Evolutionary conservation across 2,113 vertebrate species (phyloP), one percentile per base, ranked within the genome.

Genomic region (Otocyon megalotis): DNA sequence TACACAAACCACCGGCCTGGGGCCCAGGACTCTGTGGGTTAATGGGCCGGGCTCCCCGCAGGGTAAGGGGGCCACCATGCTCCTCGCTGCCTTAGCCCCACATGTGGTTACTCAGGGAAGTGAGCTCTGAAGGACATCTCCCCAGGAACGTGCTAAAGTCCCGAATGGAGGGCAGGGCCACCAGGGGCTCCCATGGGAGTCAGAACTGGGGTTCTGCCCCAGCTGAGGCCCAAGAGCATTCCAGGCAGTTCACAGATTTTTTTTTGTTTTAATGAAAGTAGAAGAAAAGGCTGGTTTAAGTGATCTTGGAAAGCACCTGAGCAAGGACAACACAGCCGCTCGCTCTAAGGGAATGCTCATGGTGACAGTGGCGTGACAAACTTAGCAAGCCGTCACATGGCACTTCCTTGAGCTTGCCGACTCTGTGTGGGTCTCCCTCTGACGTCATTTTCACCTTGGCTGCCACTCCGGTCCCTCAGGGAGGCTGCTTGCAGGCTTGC

Each of bases 151-250:
- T 6, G 15, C 3, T 3, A 20, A 62, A 63, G 28, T 69, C 88
- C 60, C 14, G 19, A 14, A 1, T 12, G 0, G 0, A 37, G 22
- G 60, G 50, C 16, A 16, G 2, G 43, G 12, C 1, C n/a, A 60
- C 11, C 0, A 4, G 32, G 0, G 43, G 67, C 76, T 30, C 19
- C 58, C 12, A 0, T 0, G 32, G 58, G 88, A 32, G 35, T 71
- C 3, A 30, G 87, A 24, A 26, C 26, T 11, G 1, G 17, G 30
- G 6, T 15, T 53, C 54, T 16, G 9, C 56, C 32, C 3, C 2
- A 11, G 0, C 1, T 0, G 2, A 8, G 7, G 13, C 24, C 19
- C 4, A 2, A 2, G 1, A 8, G 32, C 0, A 0, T 84, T 35
- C 50, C 50, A 56, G 30, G 3, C 37, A 32, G 53, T 8, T 53